phyloP scores from a whole-genome alignment of 1,140 invertebrate species.

The Drosophila parvula region DNA sequence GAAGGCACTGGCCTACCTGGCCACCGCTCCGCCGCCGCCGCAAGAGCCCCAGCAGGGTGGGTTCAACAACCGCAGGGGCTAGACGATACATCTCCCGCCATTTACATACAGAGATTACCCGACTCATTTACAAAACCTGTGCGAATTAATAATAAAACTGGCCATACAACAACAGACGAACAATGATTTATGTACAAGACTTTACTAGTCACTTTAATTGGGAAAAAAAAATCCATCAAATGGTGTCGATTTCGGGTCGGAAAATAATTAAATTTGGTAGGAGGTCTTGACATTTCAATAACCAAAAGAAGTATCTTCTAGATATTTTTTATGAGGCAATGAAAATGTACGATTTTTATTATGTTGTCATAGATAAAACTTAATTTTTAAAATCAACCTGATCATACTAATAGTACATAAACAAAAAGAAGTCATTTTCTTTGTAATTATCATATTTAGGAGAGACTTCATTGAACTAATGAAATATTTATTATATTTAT shows the following conservation, averaged over 20 bases:
- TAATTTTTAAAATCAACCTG: not conserved
- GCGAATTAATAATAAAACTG: conserved; percentile 36
- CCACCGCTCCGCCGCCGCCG: conserved; percentile 84
- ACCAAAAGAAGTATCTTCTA: not conserved
- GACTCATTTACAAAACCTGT: conserved; percentile 37
- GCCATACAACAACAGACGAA: conserved; percentile 44
- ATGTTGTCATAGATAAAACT: too few relatives aligned
- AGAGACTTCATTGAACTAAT: too few relatives aligned
- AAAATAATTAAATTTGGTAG: not conserved
- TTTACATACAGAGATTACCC: conserved; percentile 11
- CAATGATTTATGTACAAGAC: conserved; percentile 6
- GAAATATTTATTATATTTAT: too few relatives aligned
- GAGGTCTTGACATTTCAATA: not conserved
- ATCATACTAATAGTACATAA: not conserved
- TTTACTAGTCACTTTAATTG: conserved; percentile 4
- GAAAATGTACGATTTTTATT: not conserved
- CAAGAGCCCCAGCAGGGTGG: conserved; percentile 52
- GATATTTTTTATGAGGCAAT: not conserved
- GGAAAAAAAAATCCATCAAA: not conserved
- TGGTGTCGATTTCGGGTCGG: not conserved
- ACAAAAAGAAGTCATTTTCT: not conserved
- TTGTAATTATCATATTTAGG: too few relatives aligned
- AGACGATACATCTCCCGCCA: conserved; percentile 1
- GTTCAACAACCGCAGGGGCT: conserved; percentile 57
- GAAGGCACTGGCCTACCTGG: conserved; percentile 87